Conservation (phyloP, 2,888 invertebrate genomes). For the Morpho achilles region DNA sequence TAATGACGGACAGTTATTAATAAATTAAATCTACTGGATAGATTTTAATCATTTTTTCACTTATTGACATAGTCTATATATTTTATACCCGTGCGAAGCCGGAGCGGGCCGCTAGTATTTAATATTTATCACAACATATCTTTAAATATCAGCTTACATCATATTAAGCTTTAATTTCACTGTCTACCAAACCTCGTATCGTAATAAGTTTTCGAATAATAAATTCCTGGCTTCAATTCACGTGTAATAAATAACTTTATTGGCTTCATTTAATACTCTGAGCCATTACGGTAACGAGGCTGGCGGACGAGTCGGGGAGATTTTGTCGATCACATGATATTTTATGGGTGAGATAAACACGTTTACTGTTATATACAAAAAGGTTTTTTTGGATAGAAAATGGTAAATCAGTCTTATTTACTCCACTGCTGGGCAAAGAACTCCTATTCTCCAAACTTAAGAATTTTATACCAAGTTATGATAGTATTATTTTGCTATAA, state of each 20-base stretch:
- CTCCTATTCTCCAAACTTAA: no score
- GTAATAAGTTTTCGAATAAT: conserved; percentile 8
- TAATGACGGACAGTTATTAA: no score
- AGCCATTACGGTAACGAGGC: conserved; percentile 13
- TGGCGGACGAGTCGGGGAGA: conserved; percentile 5
- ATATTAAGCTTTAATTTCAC: conserved; percentile 1
- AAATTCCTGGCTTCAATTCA: conserved; percentile 12
- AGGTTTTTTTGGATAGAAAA: conserved; percentile 3
- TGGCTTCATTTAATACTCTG: conserved; percentile 15
- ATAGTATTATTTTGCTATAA: no score
- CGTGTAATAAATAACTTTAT: conserved; percentile 15
- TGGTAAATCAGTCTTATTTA: no score
- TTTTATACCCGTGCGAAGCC: no score
- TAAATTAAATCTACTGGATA: no score
- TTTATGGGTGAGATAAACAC: conserved; percentile 11
- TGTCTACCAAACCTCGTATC: conserved; percentile 1
- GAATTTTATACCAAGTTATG: no score
- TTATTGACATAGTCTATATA: no score
- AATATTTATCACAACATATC: no score
- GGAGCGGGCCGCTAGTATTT: no score
- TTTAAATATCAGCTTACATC: conserved; percentile 40
- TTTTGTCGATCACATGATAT: conserved; percentile 11
- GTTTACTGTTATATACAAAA: conserved; percentile 4
- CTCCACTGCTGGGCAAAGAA: no score
- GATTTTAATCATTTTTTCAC: no score